phyloP scores from a whole-genome alignment of 2,113 vertebrate species.

The Synchiropus splendidus region DNA sequence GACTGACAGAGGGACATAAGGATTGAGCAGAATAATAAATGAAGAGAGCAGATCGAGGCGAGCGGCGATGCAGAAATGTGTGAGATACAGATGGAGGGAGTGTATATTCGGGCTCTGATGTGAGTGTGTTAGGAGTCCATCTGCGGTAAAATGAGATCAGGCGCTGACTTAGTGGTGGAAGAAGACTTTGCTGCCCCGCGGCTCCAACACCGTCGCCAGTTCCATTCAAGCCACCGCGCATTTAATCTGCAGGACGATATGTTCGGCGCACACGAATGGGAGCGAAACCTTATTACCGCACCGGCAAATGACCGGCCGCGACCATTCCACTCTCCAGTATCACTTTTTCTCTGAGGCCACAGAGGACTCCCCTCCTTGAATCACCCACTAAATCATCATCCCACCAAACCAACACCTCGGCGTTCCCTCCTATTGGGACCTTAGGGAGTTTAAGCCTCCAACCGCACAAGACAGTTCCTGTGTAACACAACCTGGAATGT shows the following conservation, averaged over 20 bases:
- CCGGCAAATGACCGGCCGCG: constrained; percentile 21
- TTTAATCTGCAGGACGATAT: constrained; percentile 40
- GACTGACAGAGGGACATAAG: constrained; percentile 12
- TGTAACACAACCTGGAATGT: too few relatives aligned
- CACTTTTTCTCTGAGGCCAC: constrained; percentile 37
- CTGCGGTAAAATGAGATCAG: constrained; percentile 60
- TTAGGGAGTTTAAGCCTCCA: too few relatives aligned
- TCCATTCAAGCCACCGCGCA: constrained; percentile 41
- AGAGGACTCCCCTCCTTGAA: constrained; percentile 40
- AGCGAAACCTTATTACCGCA: constrained; percentile 42
- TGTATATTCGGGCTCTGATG: constrained; percentile 51
- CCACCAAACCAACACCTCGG: constrained; percentile 29
- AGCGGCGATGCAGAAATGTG: constrained; percentile 17
- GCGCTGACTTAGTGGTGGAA: too few relatives aligned
- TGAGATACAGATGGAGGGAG: constrained; percentile 37
- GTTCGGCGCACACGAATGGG: background rate
- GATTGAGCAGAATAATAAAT: constrained; percentile 36
- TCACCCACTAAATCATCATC: constrained; percentile 49
- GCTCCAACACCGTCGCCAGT: constrained; percentile 48
- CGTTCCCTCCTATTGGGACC: constrained; percentile 38
- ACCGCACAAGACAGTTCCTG: too few relatives aligned
- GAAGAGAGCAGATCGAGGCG: constrained; percentile 25
- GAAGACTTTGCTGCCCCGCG: constrained; percentile 55
- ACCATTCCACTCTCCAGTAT: constrained; percentile 19
- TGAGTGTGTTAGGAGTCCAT: constrained; percentile 57